Conservation (phyloP, 1,140 invertebrate species). For the Pseudobourletiella spinata region DNA sequence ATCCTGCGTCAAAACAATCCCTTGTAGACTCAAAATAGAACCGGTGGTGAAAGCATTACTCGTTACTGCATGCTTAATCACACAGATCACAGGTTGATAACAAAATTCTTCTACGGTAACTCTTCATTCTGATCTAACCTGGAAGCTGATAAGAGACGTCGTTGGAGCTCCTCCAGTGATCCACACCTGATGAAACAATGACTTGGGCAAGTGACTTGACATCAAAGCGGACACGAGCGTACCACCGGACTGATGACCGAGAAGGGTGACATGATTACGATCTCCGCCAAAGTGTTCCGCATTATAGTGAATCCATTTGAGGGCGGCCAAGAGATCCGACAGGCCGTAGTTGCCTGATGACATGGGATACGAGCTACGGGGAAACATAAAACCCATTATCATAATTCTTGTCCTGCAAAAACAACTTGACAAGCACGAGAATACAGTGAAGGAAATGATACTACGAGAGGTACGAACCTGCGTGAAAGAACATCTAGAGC, state of each 20-base stretch:
- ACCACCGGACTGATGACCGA: constrained; percentile 69
- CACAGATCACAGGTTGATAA: background rate
- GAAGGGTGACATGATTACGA: constrained; percentile 58
- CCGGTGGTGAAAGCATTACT: background rate
- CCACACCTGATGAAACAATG: constrained; percentile 36
- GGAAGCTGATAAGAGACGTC: constrained; percentile 6
- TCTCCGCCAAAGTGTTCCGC: constrained; percentile 76
- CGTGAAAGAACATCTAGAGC: constrained; percentile 58
- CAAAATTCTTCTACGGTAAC: background rate
- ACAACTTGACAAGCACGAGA: too few relatives aligned
- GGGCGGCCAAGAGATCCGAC: constrained; percentile 63
- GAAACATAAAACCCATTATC: too few relatives aligned
- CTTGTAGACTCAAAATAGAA: background rate
- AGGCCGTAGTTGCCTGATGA: constrained; percentile 80
- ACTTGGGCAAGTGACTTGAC: constrained; percentile 44
- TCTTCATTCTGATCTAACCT: background rate
- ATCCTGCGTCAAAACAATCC: constrained; percentile 37
- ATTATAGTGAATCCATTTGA: constrained; percentile 71
- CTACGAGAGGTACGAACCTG: constrained; percentile 32
- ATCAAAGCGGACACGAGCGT: constrained; percentile 63
- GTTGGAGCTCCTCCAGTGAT: constrained; percentile 28
- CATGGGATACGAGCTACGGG: constrained; percentile 53
- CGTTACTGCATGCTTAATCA: background rate
- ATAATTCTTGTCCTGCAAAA: too few relatives aligned
- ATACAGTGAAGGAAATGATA: too few relatives aligned